These are phyloP conservation scores for Acleris sparsana DNA, from an alignment of 2,888 invertebrate species.

Conservation along the genomic window DNA sequence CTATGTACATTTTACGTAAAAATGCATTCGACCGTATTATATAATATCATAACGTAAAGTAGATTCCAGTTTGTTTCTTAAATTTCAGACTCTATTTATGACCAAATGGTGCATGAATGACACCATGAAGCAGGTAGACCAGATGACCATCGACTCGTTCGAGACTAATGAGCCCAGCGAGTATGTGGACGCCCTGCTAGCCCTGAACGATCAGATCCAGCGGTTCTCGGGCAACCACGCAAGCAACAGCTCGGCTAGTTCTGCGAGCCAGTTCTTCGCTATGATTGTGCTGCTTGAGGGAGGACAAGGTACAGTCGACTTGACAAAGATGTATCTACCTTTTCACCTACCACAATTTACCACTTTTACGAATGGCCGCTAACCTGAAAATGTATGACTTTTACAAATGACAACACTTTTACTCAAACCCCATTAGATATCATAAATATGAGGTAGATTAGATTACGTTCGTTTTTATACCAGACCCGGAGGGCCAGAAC, in stretches of 20 bases:
- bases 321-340: background rate
- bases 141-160: constrained; percentile 56
- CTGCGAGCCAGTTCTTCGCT: constrained; percentile 80
- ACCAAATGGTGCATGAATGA: constrained; percentile 56
- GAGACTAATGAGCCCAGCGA: constrained; percentile 47
- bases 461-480: no score
- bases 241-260: constrained; percentile 72
- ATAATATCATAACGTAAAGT: no score
- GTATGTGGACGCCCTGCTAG: constrained; percentile 61
- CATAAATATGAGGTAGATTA: no score
- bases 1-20: no score
- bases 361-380: no score
- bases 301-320: constrained; percentile 58
- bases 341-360: no score
- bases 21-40: no score
- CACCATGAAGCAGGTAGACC: constrained; percentile 54
- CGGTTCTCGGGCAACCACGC: constrained; percentile 67
- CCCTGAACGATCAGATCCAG: constrained; percentile 45
- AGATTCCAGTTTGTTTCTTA: no score
- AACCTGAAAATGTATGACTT: no score
- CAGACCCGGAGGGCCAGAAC: no score
- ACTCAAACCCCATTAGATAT: no score
- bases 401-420: no score
- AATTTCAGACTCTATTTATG: constrained; percentile 54
- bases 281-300: constrained; percentile 81